Evolutionary conservation across 2,797 vertebrate species (phyloP).

Genomic region (Paguma larvata): DNA sequence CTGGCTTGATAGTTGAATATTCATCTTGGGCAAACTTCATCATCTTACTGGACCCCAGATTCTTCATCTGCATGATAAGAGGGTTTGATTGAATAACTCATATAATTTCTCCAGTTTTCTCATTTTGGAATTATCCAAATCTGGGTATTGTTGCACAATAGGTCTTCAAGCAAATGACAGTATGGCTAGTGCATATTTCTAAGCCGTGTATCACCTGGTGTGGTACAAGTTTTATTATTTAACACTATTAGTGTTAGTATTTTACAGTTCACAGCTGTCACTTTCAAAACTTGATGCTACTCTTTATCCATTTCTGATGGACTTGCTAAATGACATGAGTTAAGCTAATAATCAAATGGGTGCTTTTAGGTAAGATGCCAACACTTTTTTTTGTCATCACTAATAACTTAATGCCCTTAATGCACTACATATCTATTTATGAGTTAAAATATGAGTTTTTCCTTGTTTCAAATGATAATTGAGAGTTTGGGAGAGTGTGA

Average conservation of each 20-base stretch:
- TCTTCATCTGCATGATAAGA: background rate
- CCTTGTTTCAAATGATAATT: background rate
- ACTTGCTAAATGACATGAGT: background rate
- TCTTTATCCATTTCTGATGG: background rate
- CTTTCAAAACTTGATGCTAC: slow-evolving; percentile 23
- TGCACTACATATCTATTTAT: background rate
- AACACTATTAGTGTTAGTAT: background rate
- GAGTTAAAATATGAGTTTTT: background rate
- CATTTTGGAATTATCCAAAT: background rate
- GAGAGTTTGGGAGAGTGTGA: background rate
- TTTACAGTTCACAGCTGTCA: background rate
- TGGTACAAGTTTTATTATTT: background rate
- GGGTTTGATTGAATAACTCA: background rate
- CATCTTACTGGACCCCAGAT: background rate
- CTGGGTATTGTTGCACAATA: background rate
- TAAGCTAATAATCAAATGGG: background rate
- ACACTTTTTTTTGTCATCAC: background rate
- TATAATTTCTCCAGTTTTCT: background rate
- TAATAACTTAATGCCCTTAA: background rate
- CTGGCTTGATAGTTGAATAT: background rate
- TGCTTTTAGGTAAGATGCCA: background rate
- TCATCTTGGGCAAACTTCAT: background rate
- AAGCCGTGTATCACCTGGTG: background rate
- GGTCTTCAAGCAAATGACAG: background rate
- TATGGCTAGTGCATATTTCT: background rate